Percentiles rank a stretch among this genome's conserved stretches.
phyloP scores from a whole-genome alignment of 2,888 invertebrate species.

The Apamea crenata region DNA sequence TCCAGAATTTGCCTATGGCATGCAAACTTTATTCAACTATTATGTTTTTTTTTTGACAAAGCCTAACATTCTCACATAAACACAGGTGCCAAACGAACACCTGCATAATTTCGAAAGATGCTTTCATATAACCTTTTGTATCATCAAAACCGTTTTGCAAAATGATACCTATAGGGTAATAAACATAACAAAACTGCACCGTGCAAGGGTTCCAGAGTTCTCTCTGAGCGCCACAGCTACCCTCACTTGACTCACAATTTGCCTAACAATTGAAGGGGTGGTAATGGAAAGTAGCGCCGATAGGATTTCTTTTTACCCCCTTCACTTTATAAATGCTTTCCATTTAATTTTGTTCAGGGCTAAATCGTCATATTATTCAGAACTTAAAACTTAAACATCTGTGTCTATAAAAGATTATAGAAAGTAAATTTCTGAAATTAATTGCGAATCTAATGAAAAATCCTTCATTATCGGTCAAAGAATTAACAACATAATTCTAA shows the following conservation, averaged over 20 bases:
- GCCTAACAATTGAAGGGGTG: slow-evolving; percentile 58
- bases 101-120: not conserved
- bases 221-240: slow-evolving; percentile 43
- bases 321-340: slow-evolving; percentile 9
- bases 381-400: not conserved
- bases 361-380: slow-evolving; percentile 6
- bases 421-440: not conserved
- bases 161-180: slow-evolving; percentile 27
- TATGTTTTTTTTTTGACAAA: not conserved
- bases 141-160: slow-evolving; percentile 30
- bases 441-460: not conserved
- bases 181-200: slow-evolving; percentile 50
- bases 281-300: slow-evolving; percentile 45
- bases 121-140: slow-evolving; percentile 12
- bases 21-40: not conserved
- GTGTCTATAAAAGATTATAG: not conserved
- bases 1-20: not conserved
- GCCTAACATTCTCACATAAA: not conserved
- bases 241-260: slow-evolving; percentile 60
- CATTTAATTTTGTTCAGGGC: slow-evolving; percentile 14
- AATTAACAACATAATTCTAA: not conserved
- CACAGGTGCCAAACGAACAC: not conserved
- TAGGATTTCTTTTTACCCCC: slow-evolving; percentile 36
- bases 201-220: slow-evolving; percentile 36
- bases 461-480: not conserved